Conservation (phyloP, 2,888 invertebrate species). For the Allolobophora icterica region DNA sequence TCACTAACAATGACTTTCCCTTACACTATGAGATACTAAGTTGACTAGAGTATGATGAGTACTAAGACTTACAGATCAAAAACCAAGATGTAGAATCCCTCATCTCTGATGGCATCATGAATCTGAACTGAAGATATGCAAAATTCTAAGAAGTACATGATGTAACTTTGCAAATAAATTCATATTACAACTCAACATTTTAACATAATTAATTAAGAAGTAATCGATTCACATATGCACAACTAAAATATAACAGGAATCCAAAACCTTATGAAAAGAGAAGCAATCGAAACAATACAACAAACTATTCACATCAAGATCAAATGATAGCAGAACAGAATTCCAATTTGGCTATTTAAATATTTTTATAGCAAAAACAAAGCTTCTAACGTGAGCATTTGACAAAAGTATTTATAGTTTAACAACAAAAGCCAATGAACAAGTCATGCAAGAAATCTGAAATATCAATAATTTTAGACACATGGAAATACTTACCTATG, state of each 20-base stretch:
- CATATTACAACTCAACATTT: neutral
- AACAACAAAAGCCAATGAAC: neutral
- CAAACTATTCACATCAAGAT: neutral
- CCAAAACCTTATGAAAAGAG: neutral
- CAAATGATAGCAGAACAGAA: no score
- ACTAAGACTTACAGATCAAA: conserved; percentile 23
- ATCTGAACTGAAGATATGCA: conserved; percentile 21
- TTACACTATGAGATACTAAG: neutral
- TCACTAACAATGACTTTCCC: neutral
- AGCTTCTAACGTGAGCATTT: no score
- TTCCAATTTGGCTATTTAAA: no score
- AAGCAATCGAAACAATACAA: neutral
- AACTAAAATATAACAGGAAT: neutral
- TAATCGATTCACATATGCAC: neutral
- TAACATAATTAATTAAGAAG: neutral
- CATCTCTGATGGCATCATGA: conserved; percentile 24
- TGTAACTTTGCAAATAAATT: neutral
- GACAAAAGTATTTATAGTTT: neutral
- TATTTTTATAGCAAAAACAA: no score
- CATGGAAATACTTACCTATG: neutral
- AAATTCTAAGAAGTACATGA: neutral
- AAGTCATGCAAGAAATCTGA: neutral
- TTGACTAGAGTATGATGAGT: neutral
- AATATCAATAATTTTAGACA: neutral
- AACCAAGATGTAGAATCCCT: neutral